These are phyloP conservation scores for Phycodurus eques DNA, from an alignment of 2,113 vertebrate genomes.

Conservation along the genomic window DNA sequence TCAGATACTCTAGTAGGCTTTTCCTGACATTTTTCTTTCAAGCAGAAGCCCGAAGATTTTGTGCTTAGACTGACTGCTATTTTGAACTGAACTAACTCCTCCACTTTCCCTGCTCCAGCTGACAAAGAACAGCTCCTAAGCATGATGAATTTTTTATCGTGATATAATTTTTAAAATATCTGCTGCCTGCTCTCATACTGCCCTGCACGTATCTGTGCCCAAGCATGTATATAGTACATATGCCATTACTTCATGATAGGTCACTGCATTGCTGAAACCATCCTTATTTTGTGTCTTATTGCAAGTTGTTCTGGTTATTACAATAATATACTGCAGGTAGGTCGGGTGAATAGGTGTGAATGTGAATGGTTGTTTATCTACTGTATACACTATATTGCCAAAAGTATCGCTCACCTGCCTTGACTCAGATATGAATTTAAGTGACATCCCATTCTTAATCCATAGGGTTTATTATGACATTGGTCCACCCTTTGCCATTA, in stretches of 20 bases:
- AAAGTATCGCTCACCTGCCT: too few species aligned
- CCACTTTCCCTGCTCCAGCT: background rate
- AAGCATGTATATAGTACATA: too few species aligned
- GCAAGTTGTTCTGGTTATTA: background rate
- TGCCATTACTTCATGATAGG: too few species aligned
- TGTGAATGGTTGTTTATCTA: background rate
- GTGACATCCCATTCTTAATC: too few species aligned
- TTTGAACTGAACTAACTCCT: background rate
- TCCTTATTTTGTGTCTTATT: background rate
- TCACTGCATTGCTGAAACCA: background rate
- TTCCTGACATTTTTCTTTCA: background rate
- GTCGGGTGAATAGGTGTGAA: background rate
- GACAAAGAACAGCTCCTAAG: background rate
- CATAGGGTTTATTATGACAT: too few species aligned
- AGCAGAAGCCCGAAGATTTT: background rate
- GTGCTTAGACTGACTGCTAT: background rate
- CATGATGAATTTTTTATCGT: background rate
- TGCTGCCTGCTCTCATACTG: too few species aligned
- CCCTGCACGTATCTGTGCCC: too few species aligned
- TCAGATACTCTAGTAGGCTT: background rate
- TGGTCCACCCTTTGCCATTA: too few species aligned
- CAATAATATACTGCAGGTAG: background rate
- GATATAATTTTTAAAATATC: too few species aligned
- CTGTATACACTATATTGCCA: too few species aligned
- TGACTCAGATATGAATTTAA: too few species aligned